phyloP scores from a whole-genome alignment of 2,797 vertebrate species.

The Sebastes hubbsi region DNA sequence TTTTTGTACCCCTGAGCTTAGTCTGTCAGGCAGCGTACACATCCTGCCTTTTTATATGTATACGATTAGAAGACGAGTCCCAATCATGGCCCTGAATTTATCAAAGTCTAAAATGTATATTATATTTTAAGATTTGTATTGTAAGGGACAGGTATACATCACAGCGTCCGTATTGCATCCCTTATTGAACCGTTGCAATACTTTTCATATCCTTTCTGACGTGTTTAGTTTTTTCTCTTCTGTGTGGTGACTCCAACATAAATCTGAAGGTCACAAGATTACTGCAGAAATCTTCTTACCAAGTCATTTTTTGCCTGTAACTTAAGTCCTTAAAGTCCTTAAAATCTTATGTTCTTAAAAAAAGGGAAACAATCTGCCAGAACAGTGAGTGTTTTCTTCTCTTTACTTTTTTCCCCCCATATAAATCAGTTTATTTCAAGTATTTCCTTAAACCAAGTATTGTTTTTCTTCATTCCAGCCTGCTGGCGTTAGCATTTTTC shows the following conservation, averaged over 20 bases:
- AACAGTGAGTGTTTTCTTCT: background rate
- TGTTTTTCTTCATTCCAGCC: no score
- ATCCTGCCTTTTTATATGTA: background rate
- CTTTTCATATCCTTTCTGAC: background rate
- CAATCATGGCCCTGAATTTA: background rate
- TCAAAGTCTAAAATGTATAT: background rate
- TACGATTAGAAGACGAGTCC: background rate
- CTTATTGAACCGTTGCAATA: background rate
- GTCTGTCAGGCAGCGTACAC: background rate
- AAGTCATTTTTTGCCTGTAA: background rate
- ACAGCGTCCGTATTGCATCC: accelerated
- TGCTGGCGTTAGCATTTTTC: background rate
- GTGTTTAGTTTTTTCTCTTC: background rate
- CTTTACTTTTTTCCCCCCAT: background rate
- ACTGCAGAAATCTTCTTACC: background rate
- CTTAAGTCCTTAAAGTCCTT: background rate
- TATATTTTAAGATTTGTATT: background rate
- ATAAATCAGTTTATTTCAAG: background rate
- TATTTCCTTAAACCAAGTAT: background rate
- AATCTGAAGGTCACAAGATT: background rate
- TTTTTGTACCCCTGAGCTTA: background rate
- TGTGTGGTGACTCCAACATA: background rate
- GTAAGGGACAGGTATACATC: background rate
- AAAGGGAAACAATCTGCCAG: background rate
- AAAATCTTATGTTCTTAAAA: background rate